Percentiles rank a stretch among this genome's conserved stretches.
phyloP scores from a whole-genome alignment of 2,888 invertebrate genomes.

The Neocrepidodera transversa region DNA sequence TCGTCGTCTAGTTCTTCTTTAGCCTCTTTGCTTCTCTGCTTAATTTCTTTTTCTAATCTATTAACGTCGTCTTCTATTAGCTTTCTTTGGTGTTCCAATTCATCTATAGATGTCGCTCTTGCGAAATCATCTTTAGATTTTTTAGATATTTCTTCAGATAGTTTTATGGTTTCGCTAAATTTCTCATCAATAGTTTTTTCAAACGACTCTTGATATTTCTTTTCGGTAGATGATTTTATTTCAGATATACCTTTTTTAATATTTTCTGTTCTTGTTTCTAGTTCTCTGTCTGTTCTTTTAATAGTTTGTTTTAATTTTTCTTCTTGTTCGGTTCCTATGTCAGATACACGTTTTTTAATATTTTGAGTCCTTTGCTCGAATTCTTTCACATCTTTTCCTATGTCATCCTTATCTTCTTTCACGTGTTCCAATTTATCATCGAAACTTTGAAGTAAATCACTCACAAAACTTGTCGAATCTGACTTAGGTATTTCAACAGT shows the following conservation, averaged over 20 bases:
- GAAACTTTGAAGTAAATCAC: constrained; percentile 43
- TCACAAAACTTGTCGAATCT: constrained; percentile 38
- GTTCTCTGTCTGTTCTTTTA: constrained; percentile 6
- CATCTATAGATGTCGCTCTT: constrained; percentile 16
- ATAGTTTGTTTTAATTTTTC: not conserved
- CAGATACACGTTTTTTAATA: constrained; percentile 22
- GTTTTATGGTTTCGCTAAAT: constrained; percentile 42
- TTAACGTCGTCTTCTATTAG: constrained; percentile 28
- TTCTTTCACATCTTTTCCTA: constrained; percentile 9
- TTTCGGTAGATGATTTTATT: constrained; percentile 30
- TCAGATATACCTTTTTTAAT: constrained; percentile 21
- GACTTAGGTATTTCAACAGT: constrained; percentile 1
- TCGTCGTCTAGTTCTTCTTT: constrained; percentile 28
- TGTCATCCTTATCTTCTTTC: constrained; percentile 31
- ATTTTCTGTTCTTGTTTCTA: constrained; percentile 6
- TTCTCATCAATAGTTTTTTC: constrained; percentile 49
- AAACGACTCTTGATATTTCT: constrained; percentile 34
- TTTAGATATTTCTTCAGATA: constrained; percentile 40
- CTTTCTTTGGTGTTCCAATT: constrained; percentile 33
- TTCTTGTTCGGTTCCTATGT: constrained; percentile 9
- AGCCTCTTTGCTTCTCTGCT: constrained; percentile 35
- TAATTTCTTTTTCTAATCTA: constrained; percentile 32
- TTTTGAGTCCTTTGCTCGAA: constrained; percentile 28
- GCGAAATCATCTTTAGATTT: constrained; percentile 32
- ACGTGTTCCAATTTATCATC: constrained; percentile 43